Evolutionary conservation across 2,888 invertebrate species (phyloP).

Genomic region (Halictus ligatus): DNA sequence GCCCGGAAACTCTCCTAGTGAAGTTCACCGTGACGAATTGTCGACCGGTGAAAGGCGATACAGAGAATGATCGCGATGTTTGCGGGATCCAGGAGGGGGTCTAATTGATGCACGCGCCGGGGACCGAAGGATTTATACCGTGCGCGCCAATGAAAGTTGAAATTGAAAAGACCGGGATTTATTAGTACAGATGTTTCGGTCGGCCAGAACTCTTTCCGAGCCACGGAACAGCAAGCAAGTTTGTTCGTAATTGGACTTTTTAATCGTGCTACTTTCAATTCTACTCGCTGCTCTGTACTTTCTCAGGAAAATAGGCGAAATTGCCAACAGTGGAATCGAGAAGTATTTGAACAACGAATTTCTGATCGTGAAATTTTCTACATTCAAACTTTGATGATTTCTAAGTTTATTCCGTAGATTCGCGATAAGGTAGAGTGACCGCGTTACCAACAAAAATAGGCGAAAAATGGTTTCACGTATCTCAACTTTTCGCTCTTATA

Average conservation of each 20-base stretch:
- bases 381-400: no score
- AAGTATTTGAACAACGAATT: neutral
- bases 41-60: neutral
- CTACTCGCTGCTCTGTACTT: neutral
- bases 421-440: no score
- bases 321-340: neutral
- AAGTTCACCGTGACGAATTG: neutral
- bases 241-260: neutral
- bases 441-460: no score
- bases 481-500: no score
- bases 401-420: no score
- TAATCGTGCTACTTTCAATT: neutral
- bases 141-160: neutral
- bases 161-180: constrained; percentile 7
- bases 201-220: neutral
- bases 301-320: neutral
- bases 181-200: neutral
- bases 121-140: neutral
- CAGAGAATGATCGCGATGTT: neutral
- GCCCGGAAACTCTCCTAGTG: constrained; percentile 17
- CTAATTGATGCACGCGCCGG: neutral
- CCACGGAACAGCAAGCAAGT: neutral
- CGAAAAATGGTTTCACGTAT: no score
- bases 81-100: neutral
- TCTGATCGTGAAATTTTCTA: no score